Base-by-base conservation (phyloP, 2,888 invertebrate species). In the Coenonympha glycerion region DNA sequence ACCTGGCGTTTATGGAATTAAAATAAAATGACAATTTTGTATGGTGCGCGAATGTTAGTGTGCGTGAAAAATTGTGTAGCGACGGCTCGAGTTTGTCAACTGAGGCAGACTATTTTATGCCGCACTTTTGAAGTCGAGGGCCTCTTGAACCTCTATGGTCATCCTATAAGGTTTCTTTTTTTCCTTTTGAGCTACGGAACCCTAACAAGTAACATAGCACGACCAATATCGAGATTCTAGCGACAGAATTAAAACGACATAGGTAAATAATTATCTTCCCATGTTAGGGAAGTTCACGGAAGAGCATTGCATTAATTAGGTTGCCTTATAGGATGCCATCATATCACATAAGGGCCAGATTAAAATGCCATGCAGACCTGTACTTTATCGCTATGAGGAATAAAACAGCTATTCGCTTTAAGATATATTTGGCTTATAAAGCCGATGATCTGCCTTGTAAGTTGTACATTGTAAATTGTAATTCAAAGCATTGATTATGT, bases 251-350 rank as follows among this genome's bases (percentile, higher is more conserved):
- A 36, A 19, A 21, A 19, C 36, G 19, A 36, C 36, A 21, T n/a
- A n/a, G n/a, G n/a, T n/a, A n/a, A n/a, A n/a, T 19, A 36, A 36
- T 36, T 36, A 36, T 36, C 36, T 19, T 19, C 6, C 36, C 19
- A 36, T 39, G 36, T n/a, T 47, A 47, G 47, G 46, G 13, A 19
- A 26, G 16, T 24, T 50, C 47, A 49, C 73, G 78, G 79, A 81
- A 79, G 74, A 67, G 61, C 67, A 69, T 66, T 65, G 69, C 71
- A 79, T 80, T 80, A 77, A 77, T 79, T 76, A 73, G 57, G 57
- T 61, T 60, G 58, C 59, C 62, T 64, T 64, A 44, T 39, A 44
- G 40, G 37, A 31, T 51, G 41, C 41, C 41, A 41, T 34, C 22
- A 34, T 19, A 18, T 22, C 36, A 40, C 28, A 30, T 11, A 30